phyloP scores from a whole-genome alignment of 1,140 invertebrate species.

The Drosophila arizonae region DNA sequence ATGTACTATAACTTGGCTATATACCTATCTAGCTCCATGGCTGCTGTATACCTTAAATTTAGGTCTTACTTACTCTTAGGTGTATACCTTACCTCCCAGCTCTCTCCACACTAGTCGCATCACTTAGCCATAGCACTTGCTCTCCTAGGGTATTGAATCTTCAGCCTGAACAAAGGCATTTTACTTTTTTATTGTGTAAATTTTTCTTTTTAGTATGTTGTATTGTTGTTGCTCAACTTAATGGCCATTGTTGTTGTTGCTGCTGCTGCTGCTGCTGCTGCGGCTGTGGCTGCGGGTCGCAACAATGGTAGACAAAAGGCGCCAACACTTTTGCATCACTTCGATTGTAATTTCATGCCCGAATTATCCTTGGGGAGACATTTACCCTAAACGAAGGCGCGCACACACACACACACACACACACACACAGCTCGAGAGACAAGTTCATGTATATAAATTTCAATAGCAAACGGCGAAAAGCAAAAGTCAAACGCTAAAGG shows the following conservation, averaged over 20 bases:
- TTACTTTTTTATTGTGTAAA: neutral
- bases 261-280: neutral
- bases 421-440: constrained; percentile 9
- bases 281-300: constrained; percentile 24
- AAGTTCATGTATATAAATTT: constrained; percentile 54
- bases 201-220: constrained; percentile 17
- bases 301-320: constrained; percentile 65
- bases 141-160: neutral
- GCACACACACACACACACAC: constrained; percentile 14
- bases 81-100: no score
- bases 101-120: no score
- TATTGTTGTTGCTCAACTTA: constrained; percentile 50
- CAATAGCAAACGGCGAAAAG: constrained; percentile 57
- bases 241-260: constrained; percentile 45
- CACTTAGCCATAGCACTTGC: no score
- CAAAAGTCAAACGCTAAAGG: constrained; percentile 53
- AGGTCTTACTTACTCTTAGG: no score
- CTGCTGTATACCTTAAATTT: no score
- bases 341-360: constrained; percentile 79
- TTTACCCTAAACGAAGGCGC: constrained; percentile 62
- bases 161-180: neutral
- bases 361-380: constrained; percentile 79
- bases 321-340: constrained; percentile 69
- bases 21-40: no score
- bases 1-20: no score